Percentiles rank a stretch among this genome's conserved stretches.
Evolutionary conservation across 2,797 vertebrate species (phyloP).

Genomic region (Saxicola maurus): DNA sequence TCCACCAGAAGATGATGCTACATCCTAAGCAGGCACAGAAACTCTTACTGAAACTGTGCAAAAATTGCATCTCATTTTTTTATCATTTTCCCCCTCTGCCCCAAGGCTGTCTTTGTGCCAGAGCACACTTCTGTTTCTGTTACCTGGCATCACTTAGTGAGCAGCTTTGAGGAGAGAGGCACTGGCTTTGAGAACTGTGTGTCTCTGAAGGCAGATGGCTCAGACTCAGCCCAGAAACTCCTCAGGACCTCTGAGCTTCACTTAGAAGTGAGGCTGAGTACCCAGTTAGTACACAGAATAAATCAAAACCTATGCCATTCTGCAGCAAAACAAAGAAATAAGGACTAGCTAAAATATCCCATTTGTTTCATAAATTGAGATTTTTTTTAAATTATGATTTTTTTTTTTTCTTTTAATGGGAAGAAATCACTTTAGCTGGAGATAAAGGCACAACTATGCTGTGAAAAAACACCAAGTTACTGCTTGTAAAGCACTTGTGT

Average conservation of each 20-base stretch:
- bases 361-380: too few relatives aligned
- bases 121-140: background rate
- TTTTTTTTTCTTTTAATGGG: background rate
- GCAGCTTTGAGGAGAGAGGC: background rate
- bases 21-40: background rate
- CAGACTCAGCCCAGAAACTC: background rate
- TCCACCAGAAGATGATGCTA: rapidly evolving
- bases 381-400: too few relatives aligned
- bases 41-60: background rate
- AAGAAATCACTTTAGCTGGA: background rate
- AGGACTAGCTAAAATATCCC: too few relatives aligned
- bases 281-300: background rate
- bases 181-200: background rate
- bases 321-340: background rate
- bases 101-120: background rate
- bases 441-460: rapidly evolving
- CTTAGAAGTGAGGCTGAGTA: background rate
- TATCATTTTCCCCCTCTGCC: background rate
- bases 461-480: background rate
- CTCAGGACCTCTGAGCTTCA: background rate
- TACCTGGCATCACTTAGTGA: background rate
- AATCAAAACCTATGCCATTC: background rate
- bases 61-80: background rate
- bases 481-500: background rate
- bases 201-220: background rate